Evolutionary conservation across 2,888 invertebrate species (phyloP).

Genomic region (Ariolimax columbianus): DNA sequence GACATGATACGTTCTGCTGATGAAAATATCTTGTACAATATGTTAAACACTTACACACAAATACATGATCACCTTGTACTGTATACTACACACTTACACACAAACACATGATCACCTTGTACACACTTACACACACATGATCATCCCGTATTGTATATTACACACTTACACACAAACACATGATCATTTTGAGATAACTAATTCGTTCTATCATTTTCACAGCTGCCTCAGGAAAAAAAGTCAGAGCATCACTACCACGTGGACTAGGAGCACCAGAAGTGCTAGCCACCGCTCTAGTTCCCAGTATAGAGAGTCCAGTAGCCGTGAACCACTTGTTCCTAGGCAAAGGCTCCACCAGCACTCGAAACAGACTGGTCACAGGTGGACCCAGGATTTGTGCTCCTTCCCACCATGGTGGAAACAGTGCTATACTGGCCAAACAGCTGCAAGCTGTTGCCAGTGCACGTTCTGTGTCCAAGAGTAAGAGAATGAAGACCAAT

Average conservation of each 20-base stretch:
- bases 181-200: no score
- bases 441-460: conserved; percentile 55
- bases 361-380: conserved; percentile 71
- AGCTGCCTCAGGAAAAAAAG: conserved; percentile 73
- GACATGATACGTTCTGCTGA: no score
- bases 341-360: conserved; percentile 58
- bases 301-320: conserved; percentile 71
- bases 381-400: conserved; percentile 69
- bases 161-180: no score
- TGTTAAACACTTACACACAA: no score
- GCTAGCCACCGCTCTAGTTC: conserved; percentile 61
- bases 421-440: conserved; percentile 45
- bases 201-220: conserved; percentile 28
- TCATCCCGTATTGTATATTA: no score
- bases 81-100: no score
- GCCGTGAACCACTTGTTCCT: conserved; percentile 78
- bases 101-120: no score
- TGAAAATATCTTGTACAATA: no score
- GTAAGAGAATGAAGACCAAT: conserved; percentile 40
- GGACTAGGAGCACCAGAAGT: neutral
- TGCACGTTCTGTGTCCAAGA: conserved; percentile 51
- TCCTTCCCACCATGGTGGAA: conserved; percentile 18
- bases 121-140: no score
- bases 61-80: no score
- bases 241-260: conserved; percentile 1